phyloP scores from a whole-genome alignment of 2,888 invertebrate species.

The Tetanocera ferruginea region DNA sequence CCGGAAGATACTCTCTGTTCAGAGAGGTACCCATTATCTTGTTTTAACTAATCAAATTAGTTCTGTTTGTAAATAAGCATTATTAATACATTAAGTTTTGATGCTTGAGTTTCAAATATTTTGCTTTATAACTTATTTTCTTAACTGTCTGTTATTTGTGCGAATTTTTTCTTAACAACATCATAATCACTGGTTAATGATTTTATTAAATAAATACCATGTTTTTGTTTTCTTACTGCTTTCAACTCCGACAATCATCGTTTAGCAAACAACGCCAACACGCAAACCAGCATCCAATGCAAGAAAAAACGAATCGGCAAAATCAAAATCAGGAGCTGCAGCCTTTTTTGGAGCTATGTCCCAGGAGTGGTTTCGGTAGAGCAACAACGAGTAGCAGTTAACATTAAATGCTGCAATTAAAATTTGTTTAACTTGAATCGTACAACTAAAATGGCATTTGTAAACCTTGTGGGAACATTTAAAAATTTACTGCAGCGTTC shows the following conservation, averaged over 20 bases:
- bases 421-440: background rate
- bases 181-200: background rate
- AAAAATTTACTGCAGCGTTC: no score
- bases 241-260: background rate
- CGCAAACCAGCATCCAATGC: conserved; percentile 51
- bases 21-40: no score
- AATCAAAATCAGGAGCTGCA: conserved; percentile 79
- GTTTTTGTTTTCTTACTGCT: background rate
- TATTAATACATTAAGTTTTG: no score
- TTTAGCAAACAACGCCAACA: conserved; percentile 53
- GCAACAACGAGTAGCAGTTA: background rate
- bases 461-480: no score
- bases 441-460: no score
- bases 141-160: background rate
- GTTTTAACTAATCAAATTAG: no score
- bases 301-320: conserved; percentile 53
- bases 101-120: no score
- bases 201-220: background rate
- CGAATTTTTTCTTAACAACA: background rate
- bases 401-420: conserved; percentile 5
- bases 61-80: no score
- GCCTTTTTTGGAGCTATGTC: conserved; percentile 87
- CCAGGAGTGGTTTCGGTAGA: conserved; percentile 82
- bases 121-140: no score
- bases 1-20: no score